phyloP scores from a whole-genome alignment of 1,140 invertebrate species.

The Meloidogyne floridensis region DNA sequence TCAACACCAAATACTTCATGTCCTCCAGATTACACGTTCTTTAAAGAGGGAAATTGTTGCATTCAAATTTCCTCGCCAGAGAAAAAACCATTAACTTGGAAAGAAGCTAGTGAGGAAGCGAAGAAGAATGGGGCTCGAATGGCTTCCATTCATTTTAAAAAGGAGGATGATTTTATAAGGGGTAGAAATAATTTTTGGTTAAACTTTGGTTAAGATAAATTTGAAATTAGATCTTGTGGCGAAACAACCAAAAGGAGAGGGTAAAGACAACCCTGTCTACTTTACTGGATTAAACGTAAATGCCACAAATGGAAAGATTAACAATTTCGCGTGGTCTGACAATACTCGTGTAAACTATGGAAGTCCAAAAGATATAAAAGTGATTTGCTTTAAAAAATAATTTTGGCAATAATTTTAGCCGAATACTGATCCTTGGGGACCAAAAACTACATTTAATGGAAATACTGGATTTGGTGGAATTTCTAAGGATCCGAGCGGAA shows the following conservation, averaged over 20 bases:
- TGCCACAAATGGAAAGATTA: not conserved
- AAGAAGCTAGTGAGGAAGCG: not conserved
- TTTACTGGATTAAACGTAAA: not conserved
- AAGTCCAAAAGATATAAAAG: conserved; percentile 1
- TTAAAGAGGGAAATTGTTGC: not conserved
- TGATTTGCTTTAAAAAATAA: not conserved
- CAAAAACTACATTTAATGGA: not conserved
- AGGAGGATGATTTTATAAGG: not conserved
- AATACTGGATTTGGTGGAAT: not conserved
- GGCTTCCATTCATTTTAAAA: not conserved
- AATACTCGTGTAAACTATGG: not conserved
- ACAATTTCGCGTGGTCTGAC: not conserved
- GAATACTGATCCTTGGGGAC: not conserved
- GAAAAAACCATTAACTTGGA: not conserved
- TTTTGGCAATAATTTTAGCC: not conserved
- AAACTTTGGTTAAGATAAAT: not conserved
- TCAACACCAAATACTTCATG: not conserved
- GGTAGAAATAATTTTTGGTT: not conserved
- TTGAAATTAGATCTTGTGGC: not conserved
- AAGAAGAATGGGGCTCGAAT: not conserved
- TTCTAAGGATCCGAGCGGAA: not conserved
- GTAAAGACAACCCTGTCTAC: not conserved
- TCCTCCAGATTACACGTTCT: not conserved
- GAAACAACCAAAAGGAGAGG: not conserved
- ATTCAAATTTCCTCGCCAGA: not conserved